Percentiles rank a stretch among this genome's conserved stretches.
Conservation (phyloP, 2,113 vertebrate species). For the Siniperca knerii region DNA sequence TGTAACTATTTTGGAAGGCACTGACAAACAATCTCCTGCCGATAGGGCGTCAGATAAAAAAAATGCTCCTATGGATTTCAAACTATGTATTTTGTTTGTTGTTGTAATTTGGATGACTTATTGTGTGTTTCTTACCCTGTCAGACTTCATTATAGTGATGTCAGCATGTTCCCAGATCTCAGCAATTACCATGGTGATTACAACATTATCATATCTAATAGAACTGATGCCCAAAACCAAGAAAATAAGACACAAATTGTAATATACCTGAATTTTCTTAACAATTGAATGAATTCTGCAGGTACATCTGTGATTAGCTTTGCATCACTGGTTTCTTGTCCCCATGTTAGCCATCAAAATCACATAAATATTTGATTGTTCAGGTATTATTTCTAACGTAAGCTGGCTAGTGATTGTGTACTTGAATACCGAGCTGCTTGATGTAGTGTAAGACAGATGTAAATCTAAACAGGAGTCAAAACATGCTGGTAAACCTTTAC, state of each 20-base stretch:
- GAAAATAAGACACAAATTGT: not conserved
- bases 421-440: not conserved
- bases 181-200: not conserved
- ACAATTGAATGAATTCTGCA: not conserved
- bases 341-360: not conserved
- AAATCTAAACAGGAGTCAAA: slow-evolving; percentile 10
- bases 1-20: not conserved
- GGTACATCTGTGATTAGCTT: not conserved
- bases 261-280: not conserved
- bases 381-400: not conserved
- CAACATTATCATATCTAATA: not conserved
- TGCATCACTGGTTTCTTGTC: not conserved
- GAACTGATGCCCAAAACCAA: not conserved
- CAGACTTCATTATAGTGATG: not conserved
- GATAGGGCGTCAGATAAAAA: too few relatives aligned
- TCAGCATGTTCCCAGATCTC: not conserved
- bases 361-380: not conserved
- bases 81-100: not conserved
- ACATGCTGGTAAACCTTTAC: slow-evolving; percentile 30
- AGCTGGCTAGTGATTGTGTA: not conserved
- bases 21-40: not conserved
- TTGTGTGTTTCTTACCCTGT: not conserved
- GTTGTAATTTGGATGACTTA: not conserved
- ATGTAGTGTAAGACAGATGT: not conserved
- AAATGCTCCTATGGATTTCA: too few relatives aligned